phyloP scores from a whole-genome alignment of 2,113 vertebrate species.

The Calyptomena viridis region DNA sequence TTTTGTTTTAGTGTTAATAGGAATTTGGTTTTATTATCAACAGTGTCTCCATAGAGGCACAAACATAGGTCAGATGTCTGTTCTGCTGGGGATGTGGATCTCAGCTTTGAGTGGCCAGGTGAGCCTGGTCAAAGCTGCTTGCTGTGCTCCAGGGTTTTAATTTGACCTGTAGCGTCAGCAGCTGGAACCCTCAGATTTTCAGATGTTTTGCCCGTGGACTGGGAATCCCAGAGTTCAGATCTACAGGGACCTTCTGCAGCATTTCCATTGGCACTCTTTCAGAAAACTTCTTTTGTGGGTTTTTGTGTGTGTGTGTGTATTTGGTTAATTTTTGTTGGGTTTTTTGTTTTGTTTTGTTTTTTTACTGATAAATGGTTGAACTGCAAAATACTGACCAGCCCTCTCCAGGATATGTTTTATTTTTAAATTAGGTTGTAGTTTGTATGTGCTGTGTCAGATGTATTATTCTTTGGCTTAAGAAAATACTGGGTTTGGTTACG shows the following conservation, averaged over 20 bases:
- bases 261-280: background rate
- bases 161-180: background rate
- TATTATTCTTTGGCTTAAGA: background rate
- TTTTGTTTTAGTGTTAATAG: background rate
- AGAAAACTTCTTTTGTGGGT: background rate
- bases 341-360: background rate
- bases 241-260: background rate
- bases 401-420: background rate
- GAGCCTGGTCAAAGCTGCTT: background rate
- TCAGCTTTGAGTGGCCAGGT: background rate
- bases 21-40: background rate
- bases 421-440: background rate
- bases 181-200: background rate
- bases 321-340: too few species aligned
- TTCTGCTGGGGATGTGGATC: background rate
- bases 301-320: background rate
- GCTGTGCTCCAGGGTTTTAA: background rate
- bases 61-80: background rate
- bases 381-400: background rate
- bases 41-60: background rate
- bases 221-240: background rate
- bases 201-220: accelerated
- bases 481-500: background rate
- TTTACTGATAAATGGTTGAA: background rate
- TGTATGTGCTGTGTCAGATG: background rate